These are phyloP conservation scores for Anoplopoma fimbria DNA, from an alignment of 2,113 vertebrate species.

Conservation along the genomic window DNA sequence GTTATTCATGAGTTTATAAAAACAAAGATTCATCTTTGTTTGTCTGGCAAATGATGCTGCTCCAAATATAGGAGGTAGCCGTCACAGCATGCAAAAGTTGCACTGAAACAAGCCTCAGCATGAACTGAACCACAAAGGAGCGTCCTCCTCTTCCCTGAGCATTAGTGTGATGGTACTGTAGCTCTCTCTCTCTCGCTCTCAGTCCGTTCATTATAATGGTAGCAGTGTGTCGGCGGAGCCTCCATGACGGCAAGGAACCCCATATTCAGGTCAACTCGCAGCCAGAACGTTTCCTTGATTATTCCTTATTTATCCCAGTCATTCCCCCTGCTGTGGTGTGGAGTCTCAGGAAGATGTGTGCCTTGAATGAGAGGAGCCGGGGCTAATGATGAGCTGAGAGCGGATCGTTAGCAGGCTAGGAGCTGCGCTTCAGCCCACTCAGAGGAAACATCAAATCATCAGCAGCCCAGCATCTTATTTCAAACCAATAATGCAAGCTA, in stretches of 20 bases:
- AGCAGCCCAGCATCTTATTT: slow-evolving; percentile 24
- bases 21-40: slow-evolving; percentile 13
- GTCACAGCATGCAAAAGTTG: slow-evolving; percentile 19
- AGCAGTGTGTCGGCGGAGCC: slow-evolving; percentile 44
- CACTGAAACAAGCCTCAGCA: slow-evolving; percentile 39
- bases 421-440: slow-evolving; percentile 21
- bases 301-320: slow-evolving; percentile 79
- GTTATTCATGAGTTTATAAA: slow-evolving; percentile 22
- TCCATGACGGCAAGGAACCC: slow-evolving; percentile 38
- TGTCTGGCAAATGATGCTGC: slow-evolving; percentile 17
- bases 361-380: slow-evolving; percentile 41
- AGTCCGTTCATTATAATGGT: slow-evolving; percentile 58
- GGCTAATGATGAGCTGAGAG: slow-evolving; percentile 78
- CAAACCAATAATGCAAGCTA: neutral
- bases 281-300: slow-evolving; percentile 74
- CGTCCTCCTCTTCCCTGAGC: slow-evolving; percentile 8
- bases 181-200: slow-evolving; percentile 29
- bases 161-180: slow-evolving; percentile 34
- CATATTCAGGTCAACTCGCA: slow-evolving; percentile 78
- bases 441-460: slow-evolving; percentile 42
- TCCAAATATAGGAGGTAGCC: slow-evolving; percentile 41
- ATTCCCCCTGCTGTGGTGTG: slow-evolving; percentile 66
- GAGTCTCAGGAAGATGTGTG: slow-evolving; percentile 68
- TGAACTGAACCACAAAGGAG: slow-evolving; percentile 38
- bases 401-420: slow-evolving; percentile 54